Percentiles rank a stretch among this genome's conserved stretches.
Evolutionary conservation across 2,797 vertebrate species (phyloP).

Genomic region (Rhinatrema bivittatum): DNA sequence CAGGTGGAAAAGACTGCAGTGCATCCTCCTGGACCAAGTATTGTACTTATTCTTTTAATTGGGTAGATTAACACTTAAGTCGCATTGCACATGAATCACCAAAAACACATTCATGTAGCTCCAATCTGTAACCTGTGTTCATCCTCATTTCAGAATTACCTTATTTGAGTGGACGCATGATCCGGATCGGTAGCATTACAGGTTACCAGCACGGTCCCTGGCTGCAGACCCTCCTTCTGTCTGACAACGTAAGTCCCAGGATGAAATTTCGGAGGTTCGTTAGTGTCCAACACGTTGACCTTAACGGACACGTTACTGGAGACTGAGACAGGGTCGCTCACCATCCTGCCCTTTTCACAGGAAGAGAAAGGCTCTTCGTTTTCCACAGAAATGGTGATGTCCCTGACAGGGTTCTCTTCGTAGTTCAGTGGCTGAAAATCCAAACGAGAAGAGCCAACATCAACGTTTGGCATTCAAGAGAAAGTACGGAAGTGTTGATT

Average conservation of each 20-base stretch:
- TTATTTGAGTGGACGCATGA: slow-evolving; percentile 19
- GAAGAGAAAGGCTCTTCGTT: slow-evolving; percentile 55
- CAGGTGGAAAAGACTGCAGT: too few species aligned
- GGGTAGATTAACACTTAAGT: too few species aligned
- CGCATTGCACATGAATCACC: too few species aligned
- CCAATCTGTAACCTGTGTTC: too few species aligned
- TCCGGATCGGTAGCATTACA: slow-evolving; percentile 54
- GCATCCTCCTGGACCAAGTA: too few species aligned
- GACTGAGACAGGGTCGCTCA: accelerated
- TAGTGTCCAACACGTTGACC: slow-evolving; percentile 45
- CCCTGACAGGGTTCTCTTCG: slow-evolving; percentile 8
- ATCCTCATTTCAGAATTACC: too few species aligned
- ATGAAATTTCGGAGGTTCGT: slow-evolving; percentile 55
- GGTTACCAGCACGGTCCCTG: slow-evolving; percentile 47
- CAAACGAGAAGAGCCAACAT: slow-evolving; percentile 4
- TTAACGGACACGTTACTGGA: slow-evolving; percentile 17
- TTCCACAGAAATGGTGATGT: slow-evolving; percentile 46
- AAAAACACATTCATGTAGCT: too few species aligned
- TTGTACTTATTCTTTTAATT: too few species aligned
- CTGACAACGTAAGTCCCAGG: slow-evolving; percentile 8
- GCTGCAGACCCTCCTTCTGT: slow-evolving; percentile 47
- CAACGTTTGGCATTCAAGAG: slow-evolving; percentile 19
- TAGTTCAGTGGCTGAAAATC: slow-evolving; percentile 53
- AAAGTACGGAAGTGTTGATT: slow-evolving; percentile 12
- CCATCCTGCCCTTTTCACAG: slow-evolving; percentile 17